phyloP scores from a whole-genome alignment of 2,113 vertebrate species.

The Pavo muticus region DNA sequence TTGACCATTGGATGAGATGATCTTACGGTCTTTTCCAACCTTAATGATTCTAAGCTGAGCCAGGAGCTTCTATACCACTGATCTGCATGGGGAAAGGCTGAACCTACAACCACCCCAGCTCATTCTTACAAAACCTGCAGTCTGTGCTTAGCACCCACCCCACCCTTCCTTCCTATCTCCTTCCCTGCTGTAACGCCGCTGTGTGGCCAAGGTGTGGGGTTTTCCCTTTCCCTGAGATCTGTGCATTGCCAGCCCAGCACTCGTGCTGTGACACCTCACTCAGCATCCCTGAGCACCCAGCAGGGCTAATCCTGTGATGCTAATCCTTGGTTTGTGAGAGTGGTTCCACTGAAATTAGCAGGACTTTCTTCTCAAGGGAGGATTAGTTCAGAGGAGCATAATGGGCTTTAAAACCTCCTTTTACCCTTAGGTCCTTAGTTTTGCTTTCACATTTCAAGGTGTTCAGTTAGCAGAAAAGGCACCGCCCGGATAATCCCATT shows the following conservation, averaged over 20 bases:
- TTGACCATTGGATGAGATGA: no score
- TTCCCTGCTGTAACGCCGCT: background rate
- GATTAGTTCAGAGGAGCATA: background rate
- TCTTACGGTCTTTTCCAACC: no score
- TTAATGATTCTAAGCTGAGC: background rate
- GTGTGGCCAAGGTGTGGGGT: accelerated
- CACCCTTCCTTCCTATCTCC: background rate
- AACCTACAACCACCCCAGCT: background rate
- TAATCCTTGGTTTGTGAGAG: background rate
- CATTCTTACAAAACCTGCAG: background rate
- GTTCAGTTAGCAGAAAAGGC: background rate
- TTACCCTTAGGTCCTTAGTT: background rate
- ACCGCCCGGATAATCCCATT: background rate
- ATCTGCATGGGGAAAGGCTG: background rate
- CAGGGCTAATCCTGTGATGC: accelerated
- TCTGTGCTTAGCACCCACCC: background rate
- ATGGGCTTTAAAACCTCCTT: background rate
- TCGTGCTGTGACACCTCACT: background rate
- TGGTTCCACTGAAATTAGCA: background rate
- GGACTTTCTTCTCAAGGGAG: background rate
- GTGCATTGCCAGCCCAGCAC: accelerated
- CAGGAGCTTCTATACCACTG: background rate
- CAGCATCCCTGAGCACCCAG: background rate
- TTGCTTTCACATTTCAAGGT: background rate
- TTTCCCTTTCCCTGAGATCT: background rate